phyloP scores from a whole-genome alignment of 2,113 vertebrate genomes.

The Nerophis ophidion region DNA sequence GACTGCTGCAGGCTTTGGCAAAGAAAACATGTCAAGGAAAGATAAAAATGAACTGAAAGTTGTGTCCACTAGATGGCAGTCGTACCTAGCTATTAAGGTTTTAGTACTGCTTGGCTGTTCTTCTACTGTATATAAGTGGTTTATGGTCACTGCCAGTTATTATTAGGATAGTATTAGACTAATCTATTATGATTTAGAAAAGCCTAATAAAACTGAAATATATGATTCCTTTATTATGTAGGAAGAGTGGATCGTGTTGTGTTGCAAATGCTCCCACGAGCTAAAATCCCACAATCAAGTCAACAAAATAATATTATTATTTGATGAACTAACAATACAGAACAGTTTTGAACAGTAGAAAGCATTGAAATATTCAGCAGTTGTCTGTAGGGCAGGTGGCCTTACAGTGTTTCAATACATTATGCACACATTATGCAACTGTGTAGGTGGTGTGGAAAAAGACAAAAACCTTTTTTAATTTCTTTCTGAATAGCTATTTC shows the following conservation, averaged over 20 bases:
- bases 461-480: slow-evolving; percentile 24
- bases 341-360: not conserved
- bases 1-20: too few species aligned
- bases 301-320: not conserved
- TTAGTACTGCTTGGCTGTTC: too few species aligned
- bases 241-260: not conserved
- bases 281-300: not conserved
- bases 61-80: slow-evolving; percentile 48
- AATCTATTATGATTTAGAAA: not conserved
- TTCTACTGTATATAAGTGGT: too few species aligned
- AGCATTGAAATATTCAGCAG: not conserved
- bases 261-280: not conserved
- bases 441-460: slow-evolving; percentile 41
- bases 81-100: slow-evolving; percentile 3
- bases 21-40: too few species aligned
- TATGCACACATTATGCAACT: slow-evolving; percentile 39
- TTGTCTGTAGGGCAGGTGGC: slow-evolving; percentile 6
- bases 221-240: not conserved
- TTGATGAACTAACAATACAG: not conserved
- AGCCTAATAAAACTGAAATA: too few species aligned
- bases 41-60: too few species aligned
- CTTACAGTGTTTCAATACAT: slow-evolving; percentile 14
- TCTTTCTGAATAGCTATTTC: not conserved
- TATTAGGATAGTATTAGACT: too few species aligned
- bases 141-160: too few species aligned